These are phyloP conservation scores for Caradrina kadenii DNA, from an alignment of 2,888 invertebrate genomes.

Conservation along the genomic window DNA sequence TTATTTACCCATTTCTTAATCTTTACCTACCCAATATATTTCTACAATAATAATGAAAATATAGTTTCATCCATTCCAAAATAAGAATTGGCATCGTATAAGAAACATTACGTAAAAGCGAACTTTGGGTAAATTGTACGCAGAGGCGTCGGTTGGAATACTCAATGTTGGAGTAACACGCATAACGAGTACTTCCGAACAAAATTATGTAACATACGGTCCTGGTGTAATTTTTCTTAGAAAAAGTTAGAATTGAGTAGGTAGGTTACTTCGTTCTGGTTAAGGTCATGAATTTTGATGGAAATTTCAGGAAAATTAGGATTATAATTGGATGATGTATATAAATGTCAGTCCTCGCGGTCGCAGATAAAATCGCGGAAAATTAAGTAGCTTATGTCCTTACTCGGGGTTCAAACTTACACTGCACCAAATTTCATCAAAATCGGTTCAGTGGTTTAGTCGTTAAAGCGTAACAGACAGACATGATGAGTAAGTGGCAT, in stretches of 20 bases:
- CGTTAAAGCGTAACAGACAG: too few species aligned
- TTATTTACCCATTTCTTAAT: constrained; percentile 1
- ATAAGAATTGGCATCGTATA: constrained; percentile 45
- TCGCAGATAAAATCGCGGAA: too few species aligned
- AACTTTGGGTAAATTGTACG: constrained; percentile 62
- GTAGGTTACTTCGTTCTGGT: neutral
- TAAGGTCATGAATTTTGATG: neutral
- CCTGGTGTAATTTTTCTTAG: constrained; percentile 38
- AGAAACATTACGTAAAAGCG: constrained; percentile 50
- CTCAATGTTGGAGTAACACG: constrained; percentile 51
- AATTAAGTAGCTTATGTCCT: too few species aligned
- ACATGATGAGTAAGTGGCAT: too few species aligned
- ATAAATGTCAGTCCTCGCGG: too few species aligned
- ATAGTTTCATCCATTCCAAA: constrained; percentile 31
- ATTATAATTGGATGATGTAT: too few species aligned
- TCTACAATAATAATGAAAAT: constrained; percentile 29
- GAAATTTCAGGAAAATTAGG: neutral
- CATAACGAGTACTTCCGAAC: constrained; percentile 39
- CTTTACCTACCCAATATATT: neutral
- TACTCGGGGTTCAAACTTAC: too few species aligned
- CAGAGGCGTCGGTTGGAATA: constrained; percentile 54
- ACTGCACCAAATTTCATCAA: too few species aligned
- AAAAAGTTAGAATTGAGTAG: constrained; percentile 38
- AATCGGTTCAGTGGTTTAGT: too few species aligned
- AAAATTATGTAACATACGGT: constrained; percentile 54